phyloP scores from a whole-genome alignment of 2,113 vertebrate species.

The Axis porcinus region DNA sequence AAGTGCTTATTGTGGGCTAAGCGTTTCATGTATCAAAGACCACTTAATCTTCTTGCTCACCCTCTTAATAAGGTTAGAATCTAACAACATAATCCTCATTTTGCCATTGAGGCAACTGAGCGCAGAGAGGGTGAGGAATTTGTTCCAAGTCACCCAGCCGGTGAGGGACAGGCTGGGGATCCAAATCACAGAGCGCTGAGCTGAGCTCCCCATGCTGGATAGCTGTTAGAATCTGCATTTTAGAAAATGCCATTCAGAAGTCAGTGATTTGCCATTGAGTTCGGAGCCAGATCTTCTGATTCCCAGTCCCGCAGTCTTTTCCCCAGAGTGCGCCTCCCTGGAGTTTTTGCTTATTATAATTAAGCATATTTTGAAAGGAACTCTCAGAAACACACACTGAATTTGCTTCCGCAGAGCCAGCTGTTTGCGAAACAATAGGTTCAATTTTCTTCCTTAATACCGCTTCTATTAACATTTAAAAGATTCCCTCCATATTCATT shows the following conservation, averaged over 20 bases:
- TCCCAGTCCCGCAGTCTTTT: constrained; percentile 8
- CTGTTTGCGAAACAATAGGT: constrained; percentile 68
- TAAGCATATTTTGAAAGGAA: constrained; percentile 60
- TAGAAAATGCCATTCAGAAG: not conserved
- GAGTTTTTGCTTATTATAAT: constrained; percentile 58
- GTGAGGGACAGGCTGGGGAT: not conserved
- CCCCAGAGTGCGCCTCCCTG: not conserved
- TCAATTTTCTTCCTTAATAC: constrained; percentile 61
- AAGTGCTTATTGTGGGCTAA: not conserved
- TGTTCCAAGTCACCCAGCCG: not conserved
- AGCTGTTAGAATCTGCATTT: not conserved
- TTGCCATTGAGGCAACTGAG: not conserved
- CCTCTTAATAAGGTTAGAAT: not conserved
- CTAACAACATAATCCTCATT: not conserved
- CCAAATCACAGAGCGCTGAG: not conserved
- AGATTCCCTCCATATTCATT: constrained; percentile 68
- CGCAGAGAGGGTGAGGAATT: not conserved
- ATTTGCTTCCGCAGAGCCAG: constrained; percentile 57
- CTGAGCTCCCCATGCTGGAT: not conserved
- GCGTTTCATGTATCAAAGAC: not conserved
- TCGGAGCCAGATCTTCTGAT: not conserved
- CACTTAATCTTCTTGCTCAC: not conserved
- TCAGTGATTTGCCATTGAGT: not conserved
- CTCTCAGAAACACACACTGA: constrained; percentile 27
- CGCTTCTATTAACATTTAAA: constrained; percentile 69